Evolutionary conservation across 2,888 invertebrate genomes (phyloP).

Genomic region (Gonocerus acuteangulatus): DNA sequence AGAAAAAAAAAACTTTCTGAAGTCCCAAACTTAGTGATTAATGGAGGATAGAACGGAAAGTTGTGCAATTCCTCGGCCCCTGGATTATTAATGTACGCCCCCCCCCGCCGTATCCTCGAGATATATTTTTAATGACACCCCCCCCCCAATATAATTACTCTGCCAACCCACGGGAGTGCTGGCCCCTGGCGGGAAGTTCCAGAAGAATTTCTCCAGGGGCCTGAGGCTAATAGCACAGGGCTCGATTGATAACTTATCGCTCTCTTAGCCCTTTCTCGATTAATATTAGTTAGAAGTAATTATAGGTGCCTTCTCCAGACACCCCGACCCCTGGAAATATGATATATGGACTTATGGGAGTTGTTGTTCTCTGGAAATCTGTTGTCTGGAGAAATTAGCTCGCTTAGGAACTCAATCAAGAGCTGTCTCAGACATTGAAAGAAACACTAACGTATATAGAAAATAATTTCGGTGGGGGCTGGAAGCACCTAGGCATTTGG

Average conservation of each 20-base stretch:
- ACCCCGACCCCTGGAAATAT: not conserved
- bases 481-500: too few relatives aligned
- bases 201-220: not conserved
- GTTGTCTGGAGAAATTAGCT: too few relatives aligned
- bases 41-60: not conserved
- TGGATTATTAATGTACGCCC: slow-evolving; percentile 20
- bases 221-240: slow-evolving; percentile 1
- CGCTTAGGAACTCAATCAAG: too few relatives aligned
- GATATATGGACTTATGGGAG: not conserved
- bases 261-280: slow-evolving; percentile 6
- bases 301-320: slow-evolving; percentile 6
- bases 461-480: too few relatives aligned
- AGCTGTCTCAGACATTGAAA: too few relatives aligned
- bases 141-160: slow-evolving; percentile 15
- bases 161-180: not conserved
- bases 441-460: too few relatives aligned
- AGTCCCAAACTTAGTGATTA: slow-evolving; percentile 21
- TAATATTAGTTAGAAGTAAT: slow-evolving; percentile 19
- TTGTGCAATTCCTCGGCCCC: slow-evolving; percentile 15
- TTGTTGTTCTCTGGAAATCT: too few relatives aligned
- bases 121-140: slow-evolving; percentile 22
- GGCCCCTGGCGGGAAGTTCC: not conserved
- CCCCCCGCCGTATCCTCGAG: not conserved
- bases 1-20: too few relatives aligned
- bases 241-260: slow-evolving; percentile 18